A percentile compares a stretch with the other conserved stretches of the same genome.
Conservation (phyloP, 2,888 invertebrate genomes). For the Herminia tarsipennalis region DNA sequence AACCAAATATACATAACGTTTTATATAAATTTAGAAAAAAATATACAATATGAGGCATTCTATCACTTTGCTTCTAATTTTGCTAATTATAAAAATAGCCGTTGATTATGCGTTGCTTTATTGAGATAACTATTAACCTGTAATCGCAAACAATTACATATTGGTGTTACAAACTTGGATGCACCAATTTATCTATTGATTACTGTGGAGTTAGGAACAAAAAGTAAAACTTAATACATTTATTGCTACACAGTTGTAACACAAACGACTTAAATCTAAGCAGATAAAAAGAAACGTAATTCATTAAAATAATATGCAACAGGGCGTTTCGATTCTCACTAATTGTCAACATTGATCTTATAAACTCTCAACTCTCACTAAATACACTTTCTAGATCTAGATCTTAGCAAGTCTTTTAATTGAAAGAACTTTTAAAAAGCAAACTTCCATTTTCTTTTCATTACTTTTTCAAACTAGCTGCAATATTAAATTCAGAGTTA, state of each 20-base stretch:
- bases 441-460: too few relatives aligned
- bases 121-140: slow-evolving; percentile 6
- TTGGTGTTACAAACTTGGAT: not conserved
- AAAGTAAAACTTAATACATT: slow-evolving; percentile 36
- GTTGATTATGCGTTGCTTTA: slow-evolving; percentile 20
- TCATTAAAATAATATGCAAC: slow-evolving; percentile 29
- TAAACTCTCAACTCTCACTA: too few relatives aligned
- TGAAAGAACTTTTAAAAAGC: too few relatives aligned
- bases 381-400: too few relatives aligned
- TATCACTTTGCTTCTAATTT: slow-evolving; percentile 34
- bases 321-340: too few relatives aligned
- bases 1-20: slow-evolving; percentile 63
- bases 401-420: too few relatives aligned
- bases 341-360: too few relatives aligned
- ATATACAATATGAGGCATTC: slow-evolving; percentile 36
- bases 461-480: too few relatives aligned
- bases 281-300: slow-evolving; percentile 26
- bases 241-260: slow-evolving; percentile 32
- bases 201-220: slow-evolving; percentile 16
- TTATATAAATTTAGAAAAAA: slow-evolving; percentile 60
- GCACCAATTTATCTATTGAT: not conserved
- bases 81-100: slow-evolving; percentile 34
- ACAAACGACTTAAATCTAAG: slow-evolving; percentile 32
- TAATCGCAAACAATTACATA: slow-evolving; percentile 5
- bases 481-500: too few relatives aligned